Conservation (phyloP, 2,888 invertebrate genomes). For the Caenorhabditis japonica region DNA sequence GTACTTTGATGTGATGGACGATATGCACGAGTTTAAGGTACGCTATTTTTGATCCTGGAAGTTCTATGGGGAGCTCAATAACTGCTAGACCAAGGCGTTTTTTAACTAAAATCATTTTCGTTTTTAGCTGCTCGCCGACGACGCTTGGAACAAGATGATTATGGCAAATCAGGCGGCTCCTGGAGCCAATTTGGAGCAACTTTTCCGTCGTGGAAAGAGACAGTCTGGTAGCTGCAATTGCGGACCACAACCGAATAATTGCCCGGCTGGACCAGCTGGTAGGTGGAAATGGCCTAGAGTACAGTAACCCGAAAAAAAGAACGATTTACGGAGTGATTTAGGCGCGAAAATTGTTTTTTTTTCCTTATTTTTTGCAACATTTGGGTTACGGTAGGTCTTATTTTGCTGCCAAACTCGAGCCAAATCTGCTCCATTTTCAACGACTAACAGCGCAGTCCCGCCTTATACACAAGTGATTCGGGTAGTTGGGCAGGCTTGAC, state of each 20-base stretch:
- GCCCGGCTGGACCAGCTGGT: slow-evolving; percentile 66
- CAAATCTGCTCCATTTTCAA: no score
- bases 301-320: no score
- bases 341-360: no score
- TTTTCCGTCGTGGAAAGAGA: slow-evolving; percentile 40
- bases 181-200: slow-evolving; percentile 8
- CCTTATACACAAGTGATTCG: no score
- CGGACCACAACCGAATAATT: slow-evolving; percentile 54
- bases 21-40: slow-evolving; percentile 52
- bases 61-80: neutral
- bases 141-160: slow-evolving; percentile 52
- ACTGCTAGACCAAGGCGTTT: neutral
- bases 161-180: slow-evolving; percentile 8
- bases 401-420: no score
- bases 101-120: neutral
- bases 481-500: no score
- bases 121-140: slow-evolving; percentile 46
- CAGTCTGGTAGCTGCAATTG: slow-evolving; percentile 37
- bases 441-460: no score
- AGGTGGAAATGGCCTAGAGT: no score
- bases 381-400: no score
- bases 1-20: slow-evolving; percentile 55
- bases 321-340: no score
- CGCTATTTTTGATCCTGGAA: neutral
- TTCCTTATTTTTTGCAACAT: no score